Evolutionary conservation across 2,113 vertebrate species (phyloP).

Genomic region (Natator depressus): DNA sequence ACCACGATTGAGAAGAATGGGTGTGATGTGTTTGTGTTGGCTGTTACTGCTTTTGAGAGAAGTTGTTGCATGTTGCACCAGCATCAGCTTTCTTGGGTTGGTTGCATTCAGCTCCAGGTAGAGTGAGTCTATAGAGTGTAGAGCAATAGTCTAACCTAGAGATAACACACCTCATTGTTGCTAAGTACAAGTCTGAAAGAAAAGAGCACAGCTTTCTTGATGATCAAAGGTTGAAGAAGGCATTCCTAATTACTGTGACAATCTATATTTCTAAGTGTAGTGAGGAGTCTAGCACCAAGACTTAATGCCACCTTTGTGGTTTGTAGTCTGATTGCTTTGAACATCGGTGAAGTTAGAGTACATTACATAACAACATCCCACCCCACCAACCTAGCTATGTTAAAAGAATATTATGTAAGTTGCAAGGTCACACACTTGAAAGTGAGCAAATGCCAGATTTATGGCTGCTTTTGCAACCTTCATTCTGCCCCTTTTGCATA

Average conservation of each 20-base stretch:
- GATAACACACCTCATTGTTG: background rate
- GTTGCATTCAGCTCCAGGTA: background rate
- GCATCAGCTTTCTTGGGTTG: background rate
- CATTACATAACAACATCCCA: no score
- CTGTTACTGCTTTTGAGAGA: background rate
- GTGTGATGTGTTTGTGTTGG: background rate
- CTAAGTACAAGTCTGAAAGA: background rate
- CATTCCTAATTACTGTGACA: background rate
- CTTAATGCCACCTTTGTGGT: background rate
- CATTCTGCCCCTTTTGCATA: background rate
- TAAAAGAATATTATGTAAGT: background rate
- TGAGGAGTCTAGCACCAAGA: fast-evolving
- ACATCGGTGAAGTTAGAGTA: background rate
- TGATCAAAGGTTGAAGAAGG: background rate
- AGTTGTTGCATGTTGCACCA: background rate
- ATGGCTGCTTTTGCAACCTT: background rate
- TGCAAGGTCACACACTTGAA: background rate
- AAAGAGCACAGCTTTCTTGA: background rate
- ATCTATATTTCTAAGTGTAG: background rate
- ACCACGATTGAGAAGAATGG: background rate
- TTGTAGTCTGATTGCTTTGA: background rate
- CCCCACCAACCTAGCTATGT: background rate
- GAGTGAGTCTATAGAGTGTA: background rate
- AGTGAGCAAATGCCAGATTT: background rate
- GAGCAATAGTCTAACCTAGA: background rate